A percentile compares a stretch with the other conserved stretches of the same genome.
Evolutionary conservation across 2,797 vertebrate genomes (phyloP).

Genomic region (Aselliscus stoliczkanus): DNA sequence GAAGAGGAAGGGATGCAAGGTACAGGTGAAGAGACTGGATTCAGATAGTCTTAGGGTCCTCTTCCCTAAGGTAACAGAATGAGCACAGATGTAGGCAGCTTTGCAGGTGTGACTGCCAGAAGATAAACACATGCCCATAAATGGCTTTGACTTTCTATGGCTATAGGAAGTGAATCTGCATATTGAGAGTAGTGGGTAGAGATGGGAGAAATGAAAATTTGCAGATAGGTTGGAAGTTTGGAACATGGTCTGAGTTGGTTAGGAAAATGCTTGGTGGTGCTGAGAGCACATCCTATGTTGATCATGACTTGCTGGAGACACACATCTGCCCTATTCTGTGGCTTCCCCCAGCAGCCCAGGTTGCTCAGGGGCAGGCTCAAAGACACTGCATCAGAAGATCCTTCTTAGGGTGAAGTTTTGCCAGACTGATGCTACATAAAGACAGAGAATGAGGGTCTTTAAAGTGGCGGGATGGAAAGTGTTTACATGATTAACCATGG

Average conservation of each 20-base stretch:
- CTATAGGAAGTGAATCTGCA: neutral
- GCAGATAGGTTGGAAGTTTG: neutral
- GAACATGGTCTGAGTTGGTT: neutral
- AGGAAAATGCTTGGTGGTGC: neutral
- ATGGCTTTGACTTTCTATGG: neutral
- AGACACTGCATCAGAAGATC: neutral
- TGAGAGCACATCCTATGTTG: neutral
- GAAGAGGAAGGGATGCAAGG: neutral
- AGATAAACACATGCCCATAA: neutral
- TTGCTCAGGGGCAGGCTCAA: neutral
- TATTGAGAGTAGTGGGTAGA: neutral
- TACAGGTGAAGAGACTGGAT: neutral
- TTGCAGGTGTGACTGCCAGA: neutral
- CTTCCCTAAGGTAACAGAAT: neutral
- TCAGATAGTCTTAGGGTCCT: neutral
- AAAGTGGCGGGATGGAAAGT: neutral
- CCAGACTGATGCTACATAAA: neutral
- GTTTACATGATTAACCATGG: neutral
- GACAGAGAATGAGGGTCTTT: neutral
- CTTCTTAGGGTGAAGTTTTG: neutral
- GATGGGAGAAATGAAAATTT: neutral
- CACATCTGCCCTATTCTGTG: no score
- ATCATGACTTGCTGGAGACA: neutral
- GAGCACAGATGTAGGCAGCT: neutral
- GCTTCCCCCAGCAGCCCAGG: neutral